These are phyloP conservation scores for Synanthedon myopaeformis DNA, from an alignment of 2,888 invertebrate species.

Conservation along the genomic window DNA sequence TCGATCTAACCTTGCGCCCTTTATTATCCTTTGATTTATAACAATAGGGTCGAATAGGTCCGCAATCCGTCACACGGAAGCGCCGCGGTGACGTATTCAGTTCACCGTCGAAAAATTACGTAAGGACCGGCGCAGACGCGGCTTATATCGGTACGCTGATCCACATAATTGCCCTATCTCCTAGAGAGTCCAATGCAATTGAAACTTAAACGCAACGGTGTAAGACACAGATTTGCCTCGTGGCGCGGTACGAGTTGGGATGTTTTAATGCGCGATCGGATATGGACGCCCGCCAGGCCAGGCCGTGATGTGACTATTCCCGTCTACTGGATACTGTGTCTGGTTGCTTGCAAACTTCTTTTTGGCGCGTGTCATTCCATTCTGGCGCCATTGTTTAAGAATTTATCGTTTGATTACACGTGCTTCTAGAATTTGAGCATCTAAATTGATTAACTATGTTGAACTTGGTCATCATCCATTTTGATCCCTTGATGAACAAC, in stretches of 20 bases:
- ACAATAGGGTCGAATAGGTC: constrained; percentile 30
- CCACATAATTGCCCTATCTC: constrained; percentile 25
- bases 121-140: constrained; percentile 58
- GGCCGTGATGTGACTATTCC: constrained; percentile 65
- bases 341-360: constrained; percentile 41
- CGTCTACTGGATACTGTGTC: constrained; percentile 57
- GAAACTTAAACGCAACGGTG: constrained; percentile 27
- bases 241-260: constrained; percentile 29
- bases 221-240: constrained; percentile 42
- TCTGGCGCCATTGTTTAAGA: constrained; percentile 30
- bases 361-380: constrained; percentile 47
- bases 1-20: constrained; percentile 28
- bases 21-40: constrained; percentile 27
- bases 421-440: neutral
- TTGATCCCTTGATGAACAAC: too few relatives aligned
- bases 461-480: neutral
- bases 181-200: constrained; percentile 23
- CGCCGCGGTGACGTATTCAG: constrained; percentile 56
- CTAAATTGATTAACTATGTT: neutral
- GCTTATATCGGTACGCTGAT: constrained; percentile 47
- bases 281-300: constrained; percentile 66
- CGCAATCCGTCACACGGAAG: constrained; percentile 57
- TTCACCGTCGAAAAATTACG: constrained; percentile 61
- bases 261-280: constrained; percentile 26
- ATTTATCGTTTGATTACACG: neutral